phyloP scores from a whole-genome alignment of 1,140 invertebrate genomes.

The Lethocerus indicus region DNA sequence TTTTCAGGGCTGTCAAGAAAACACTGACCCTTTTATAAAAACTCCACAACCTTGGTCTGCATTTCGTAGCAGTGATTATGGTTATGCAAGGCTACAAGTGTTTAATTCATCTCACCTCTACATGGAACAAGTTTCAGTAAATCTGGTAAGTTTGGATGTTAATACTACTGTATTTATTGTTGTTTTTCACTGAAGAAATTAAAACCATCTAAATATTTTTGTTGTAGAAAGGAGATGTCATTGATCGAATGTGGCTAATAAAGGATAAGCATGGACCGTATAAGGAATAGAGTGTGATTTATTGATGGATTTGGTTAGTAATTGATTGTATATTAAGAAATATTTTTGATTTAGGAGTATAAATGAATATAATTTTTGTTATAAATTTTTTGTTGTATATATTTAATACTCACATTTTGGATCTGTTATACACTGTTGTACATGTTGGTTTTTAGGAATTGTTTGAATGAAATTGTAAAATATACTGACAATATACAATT shows the following conservation, averaged over 20 bases:
- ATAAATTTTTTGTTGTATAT: too few relatives aligned
- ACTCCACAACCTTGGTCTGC: conserved; percentile 54
- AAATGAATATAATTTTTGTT: too few relatives aligned
- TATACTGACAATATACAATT: too few relatives aligned
- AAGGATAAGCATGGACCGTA: conserved; percentile 36
- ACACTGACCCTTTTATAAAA: conserved; percentile 30
- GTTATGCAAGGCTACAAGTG: conserved; percentile 69
- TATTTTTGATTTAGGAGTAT: too few relatives aligned
- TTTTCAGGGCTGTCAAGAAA: conserved; percentile 37
- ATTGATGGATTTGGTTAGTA: too few relatives aligned
- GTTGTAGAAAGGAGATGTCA: conserved; percentile 36
- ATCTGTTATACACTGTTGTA: too few relatives aligned
- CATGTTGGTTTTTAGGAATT: too few relatives aligned
- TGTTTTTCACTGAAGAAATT: neutral
- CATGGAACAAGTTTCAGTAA: conserved; percentile 84
- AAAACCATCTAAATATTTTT: conserved; percentile 5
- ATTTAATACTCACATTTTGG: too few relatives aligned
- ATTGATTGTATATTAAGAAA: too few relatives aligned
- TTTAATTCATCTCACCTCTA: conserved; percentile 73
- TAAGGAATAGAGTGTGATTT: too few relatives aligned
- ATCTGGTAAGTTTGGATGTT: conserved; percentile 27
- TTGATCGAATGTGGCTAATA: conserved; percentile 60
- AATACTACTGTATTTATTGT: neutral
- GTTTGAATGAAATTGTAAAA: too few relatives aligned
- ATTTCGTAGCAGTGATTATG: conserved; percentile 75